Evolutionary conservation across 2,113 vertebrate genomes (phyloP).

Genomic region (Cinclus mexicanus): DNA sequence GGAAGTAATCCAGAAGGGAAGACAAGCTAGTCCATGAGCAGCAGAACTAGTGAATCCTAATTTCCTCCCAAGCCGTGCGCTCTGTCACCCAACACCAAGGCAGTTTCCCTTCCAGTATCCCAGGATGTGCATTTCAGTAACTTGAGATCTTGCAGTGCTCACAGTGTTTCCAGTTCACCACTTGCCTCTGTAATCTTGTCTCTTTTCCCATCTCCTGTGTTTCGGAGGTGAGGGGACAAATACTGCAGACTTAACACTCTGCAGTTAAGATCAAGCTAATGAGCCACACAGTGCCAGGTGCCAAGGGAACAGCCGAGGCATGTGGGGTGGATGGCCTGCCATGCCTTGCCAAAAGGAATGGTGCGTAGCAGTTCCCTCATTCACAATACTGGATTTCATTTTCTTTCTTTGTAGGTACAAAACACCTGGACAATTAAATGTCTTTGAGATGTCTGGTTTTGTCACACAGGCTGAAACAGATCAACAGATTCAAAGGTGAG

Average conservation of each 20-base stretch:
- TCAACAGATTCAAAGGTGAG: neutral
- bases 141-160: neutral
- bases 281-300: neutral
- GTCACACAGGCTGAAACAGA: neutral
- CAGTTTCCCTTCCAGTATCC: neutral
- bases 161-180: neutral
- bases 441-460: neutral
- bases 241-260: neutral
- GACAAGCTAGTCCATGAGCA: neutral
- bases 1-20: neutral
- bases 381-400: neutral
- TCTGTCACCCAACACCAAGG: neutral
- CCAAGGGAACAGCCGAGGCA: neutral
- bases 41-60: neutral
- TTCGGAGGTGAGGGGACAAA: neutral
- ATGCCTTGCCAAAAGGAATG: fast-evolving
- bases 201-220: neutral
- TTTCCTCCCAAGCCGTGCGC: neutral
- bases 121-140: neutral
- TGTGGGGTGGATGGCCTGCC: fast-evolving
- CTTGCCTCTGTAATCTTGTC: neutral
- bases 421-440: neutral
- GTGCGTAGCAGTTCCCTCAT: neutral
- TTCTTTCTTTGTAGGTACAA: neutral
- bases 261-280: neutral